Evolutionary conservation across 1,140 invertebrate genomes (phyloP).

Genomic region (Monomorium pharaonis): DNA sequence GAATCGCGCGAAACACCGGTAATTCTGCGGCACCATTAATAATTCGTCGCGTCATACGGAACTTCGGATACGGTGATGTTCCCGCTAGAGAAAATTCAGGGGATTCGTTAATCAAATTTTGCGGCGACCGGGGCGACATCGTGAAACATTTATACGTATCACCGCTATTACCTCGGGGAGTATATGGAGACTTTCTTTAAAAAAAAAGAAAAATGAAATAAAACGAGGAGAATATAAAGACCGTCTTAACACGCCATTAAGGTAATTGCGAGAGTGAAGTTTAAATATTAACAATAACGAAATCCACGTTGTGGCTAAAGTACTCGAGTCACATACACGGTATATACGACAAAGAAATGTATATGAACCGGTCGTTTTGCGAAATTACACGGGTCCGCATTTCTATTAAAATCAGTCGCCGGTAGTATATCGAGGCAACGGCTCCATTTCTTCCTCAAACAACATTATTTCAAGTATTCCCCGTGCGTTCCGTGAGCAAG

Average conservation of each 20-base stretch:
- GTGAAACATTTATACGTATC: constrained; percentile 54
- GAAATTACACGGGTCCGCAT: constrained; percentile 5
- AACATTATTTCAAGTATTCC: constrained; percentile 15
- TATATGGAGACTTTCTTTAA: neutral
- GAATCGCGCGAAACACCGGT: constrained; percentile 34
- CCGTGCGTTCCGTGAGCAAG: neutral
- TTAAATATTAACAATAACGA: constrained; percentile 25
- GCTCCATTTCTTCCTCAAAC: constrained; percentile 24
- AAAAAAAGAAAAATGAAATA: neutral
- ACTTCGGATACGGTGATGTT: constrained; percentile 45
- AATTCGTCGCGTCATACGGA: constrained; percentile 39
- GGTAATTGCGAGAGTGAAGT: constrained; percentile 22
- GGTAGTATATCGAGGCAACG: neutral
- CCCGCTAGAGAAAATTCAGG: constrained; percentile 48
- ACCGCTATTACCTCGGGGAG: constrained; percentile 26
- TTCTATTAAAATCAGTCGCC: constrained; percentile 37
- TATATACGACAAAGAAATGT: neutral
- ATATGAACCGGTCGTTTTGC: neutral
- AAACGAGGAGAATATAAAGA: neutral
- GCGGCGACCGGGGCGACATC: constrained; percentile 24
- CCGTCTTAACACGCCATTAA: constrained; percentile 6
- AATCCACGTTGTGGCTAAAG: neutral
- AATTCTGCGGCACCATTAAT: constrained; percentile 53
- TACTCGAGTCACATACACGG: neutral
- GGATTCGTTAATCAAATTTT: constrained; percentile 57